Conservation (phyloP, 2,888 invertebrate genomes). For the Zaprionus obscuricornis region DNA sequence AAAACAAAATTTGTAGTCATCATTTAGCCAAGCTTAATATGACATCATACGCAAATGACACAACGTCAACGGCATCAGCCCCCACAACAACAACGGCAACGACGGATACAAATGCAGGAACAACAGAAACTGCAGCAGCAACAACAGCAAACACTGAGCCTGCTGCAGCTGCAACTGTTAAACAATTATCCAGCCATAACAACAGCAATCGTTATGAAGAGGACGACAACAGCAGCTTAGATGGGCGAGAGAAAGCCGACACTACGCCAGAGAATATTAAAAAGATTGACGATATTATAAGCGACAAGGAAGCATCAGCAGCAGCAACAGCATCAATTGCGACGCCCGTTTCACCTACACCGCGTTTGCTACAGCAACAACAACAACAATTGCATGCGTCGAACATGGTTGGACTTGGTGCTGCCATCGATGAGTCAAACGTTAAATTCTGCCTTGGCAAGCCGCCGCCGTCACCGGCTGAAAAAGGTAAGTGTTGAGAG, state of each 20-base stretch:
- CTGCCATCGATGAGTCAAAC: conserved; percentile 79
- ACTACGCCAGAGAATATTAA: conserved; percentile 83
- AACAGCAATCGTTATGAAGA: conserved; percentile 45
- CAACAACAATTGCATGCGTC: conserved; percentile 40
- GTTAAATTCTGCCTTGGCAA: conserved; percentile 73
- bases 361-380: conserved; percentile 34
- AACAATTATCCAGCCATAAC: conserved; percentile 41
- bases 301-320: conserved; percentile 31
- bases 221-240: conserved; percentile 69
- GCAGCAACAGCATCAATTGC: conserved; percentile 15
- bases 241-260: conserved; percentile 82
- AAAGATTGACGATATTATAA: conserved; percentile 83
- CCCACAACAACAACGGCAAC: conserved; percentile 35
- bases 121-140: conserved; percentile 5
- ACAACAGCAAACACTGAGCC: conserved; percentile 23
- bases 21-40: conserved; percentile 47
- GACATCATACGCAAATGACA: conserved; percentile 74
- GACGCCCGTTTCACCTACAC: conserved; percentile 31
- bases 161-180: conserved; percentile 34
- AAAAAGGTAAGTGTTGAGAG: conserved; percentile 70
- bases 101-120: conserved; percentile 17
- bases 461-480: conserved; percentile 69
- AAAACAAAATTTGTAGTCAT: conserved; percentile 23
- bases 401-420: conserved; percentile 65
- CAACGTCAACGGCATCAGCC: conserved; percentile 56